Evolutionary conservation across 2,888 invertebrate genomes (phyloP), one percentile per base, ranked within the genome.

Genomic region (Fabriciana adippe): DNA sequence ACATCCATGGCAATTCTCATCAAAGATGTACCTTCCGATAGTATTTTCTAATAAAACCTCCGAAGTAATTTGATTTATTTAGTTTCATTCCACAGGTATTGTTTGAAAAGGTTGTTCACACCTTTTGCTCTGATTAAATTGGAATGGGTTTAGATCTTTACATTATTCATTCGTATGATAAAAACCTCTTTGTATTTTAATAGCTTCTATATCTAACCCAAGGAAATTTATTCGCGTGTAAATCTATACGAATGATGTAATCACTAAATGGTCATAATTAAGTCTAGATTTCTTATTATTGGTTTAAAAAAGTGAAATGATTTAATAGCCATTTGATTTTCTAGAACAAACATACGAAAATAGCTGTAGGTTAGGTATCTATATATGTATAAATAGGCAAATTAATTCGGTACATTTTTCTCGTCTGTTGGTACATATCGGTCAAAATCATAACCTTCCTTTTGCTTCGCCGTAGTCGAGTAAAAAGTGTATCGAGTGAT

Each of bases 151-250:
- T 64, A 59, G 59, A 55, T 69, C 54, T 67, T 68, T 73, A 68
- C 71, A 73, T 73, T 73, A 73, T 73, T 73, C 73, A 73, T 72
- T 68, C 60, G 67, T 65, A 67, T 71, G 71, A 70, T 70, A 72
- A 73, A n/a, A 73, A 72, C 73, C 73, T 73, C 68, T 72, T 71
- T 71, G 71, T 73, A 67, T 72, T 73, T 73, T 71, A 72, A 73
- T 68, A 69, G 67, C 69, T 55, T 69, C 63, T 67, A 63, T 55
- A 53, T 45, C 18, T 64, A 69, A 67, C 55, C 63, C 61, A 51
- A 45, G 47, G 59, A 63, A 51, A 67, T 67, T 68, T 71, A 71
- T 71, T 69, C 66, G 66, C 61, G 65, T 68, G 67, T 66, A 71
- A 69, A 63, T 65, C 66, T 57, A 45, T 57, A 11, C 14, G 6